These are phyloP conservation scores for Danaus chrysippus DNA, from an alignment of 2,888 invertebrate genomes.

Conservation along the genomic window DNA sequence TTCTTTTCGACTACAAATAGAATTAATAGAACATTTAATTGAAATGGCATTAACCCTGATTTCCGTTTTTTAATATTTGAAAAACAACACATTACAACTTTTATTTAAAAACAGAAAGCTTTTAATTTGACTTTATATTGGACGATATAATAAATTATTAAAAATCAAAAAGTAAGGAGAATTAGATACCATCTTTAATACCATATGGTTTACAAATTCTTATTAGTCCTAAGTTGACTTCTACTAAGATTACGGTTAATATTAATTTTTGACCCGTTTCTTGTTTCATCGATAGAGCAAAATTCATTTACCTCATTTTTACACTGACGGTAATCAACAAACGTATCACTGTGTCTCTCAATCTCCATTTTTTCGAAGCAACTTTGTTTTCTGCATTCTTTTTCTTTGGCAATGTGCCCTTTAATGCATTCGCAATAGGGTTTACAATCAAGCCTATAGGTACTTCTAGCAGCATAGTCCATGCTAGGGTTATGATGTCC, in stretches of 20 bases:
- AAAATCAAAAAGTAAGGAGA: background rate
- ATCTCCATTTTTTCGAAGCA: slow-evolving; percentile 36
- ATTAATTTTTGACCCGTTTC: slow-evolving; percentile 61
- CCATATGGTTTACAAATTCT: slow-evolving; percentile 48
- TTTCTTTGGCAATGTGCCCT: slow-evolving; percentile 39
- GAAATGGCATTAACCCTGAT: too few species aligned
- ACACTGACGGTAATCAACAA: slow-evolving; percentile 58
- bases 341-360: slow-evolving; percentile 61
- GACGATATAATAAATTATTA: too few species aligned
- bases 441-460: slow-evolving; percentile 69
- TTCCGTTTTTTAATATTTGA: too few species aligned
- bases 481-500: slow-evolving; percentile 50
- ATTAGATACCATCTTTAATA: background rate
- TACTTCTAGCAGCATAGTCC: slow-evolving; percentile 60
- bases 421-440: slow-evolving; percentile 73
- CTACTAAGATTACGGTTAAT: slow-evolving; percentile 71
- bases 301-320: slow-evolving; percentile 49
- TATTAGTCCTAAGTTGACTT: slow-evolving; percentile 62
- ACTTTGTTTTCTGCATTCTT: slow-evolving; percentile 34
- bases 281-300: slow-evolving; percentile 44
- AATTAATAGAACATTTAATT: too few species aligned
- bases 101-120: too few species aligned
- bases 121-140: too few species aligned
- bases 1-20: too few species aligned
- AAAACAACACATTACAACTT: too few species aligned